These are phyloP conservation scores for Luperina nickerlii DNA, from an alignment of 2,888 invertebrate genomes.

Conservation along the genomic window DNA sequence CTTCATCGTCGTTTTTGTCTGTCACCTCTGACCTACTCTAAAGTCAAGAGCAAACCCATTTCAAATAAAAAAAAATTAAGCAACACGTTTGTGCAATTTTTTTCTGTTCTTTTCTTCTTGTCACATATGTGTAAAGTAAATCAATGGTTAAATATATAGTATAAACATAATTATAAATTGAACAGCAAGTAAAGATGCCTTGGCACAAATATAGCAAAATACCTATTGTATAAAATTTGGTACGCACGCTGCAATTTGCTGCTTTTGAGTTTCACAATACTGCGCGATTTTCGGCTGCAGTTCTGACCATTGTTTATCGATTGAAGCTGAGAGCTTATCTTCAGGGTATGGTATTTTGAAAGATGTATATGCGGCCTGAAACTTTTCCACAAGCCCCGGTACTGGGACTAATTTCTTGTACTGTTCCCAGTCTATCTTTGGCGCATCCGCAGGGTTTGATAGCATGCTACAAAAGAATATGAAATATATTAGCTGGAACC, in stretches of 20 bases:
- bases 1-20: no score
- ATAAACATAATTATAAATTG: not conserved
- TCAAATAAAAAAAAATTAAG: not conserved
- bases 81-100: not conserved
- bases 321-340: conserved; percentile 74
- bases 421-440: conserved; percentile 83
- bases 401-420: conserved; percentile 79
- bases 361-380: conserved; percentile 75
- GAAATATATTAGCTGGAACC: not conserved
- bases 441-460: conserved; percentile 78
- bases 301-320: conserved; percentile 82
- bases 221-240: not conserved
- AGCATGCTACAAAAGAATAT: conserved; percentile 71
- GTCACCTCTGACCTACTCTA: no score
- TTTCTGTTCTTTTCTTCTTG: not conserved
- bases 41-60: no score
- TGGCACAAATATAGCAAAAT: not conserved
- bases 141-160: not conserved
- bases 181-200: not conserved
- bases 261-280: conserved; percentile 75
- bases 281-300: conserved; percentile 76
- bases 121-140: not conserved
- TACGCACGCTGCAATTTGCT: conserved; percentile 67
- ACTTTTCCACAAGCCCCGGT: conserved; percentile 79
- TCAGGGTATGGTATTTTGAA: conserved; percentile 80